Percentiles rank a stretch among this genome's conserved stretches.
Conservation (phyloP, 37 sponge, comb jelly and placozoan species). For the Ianthella basta region DNA sequence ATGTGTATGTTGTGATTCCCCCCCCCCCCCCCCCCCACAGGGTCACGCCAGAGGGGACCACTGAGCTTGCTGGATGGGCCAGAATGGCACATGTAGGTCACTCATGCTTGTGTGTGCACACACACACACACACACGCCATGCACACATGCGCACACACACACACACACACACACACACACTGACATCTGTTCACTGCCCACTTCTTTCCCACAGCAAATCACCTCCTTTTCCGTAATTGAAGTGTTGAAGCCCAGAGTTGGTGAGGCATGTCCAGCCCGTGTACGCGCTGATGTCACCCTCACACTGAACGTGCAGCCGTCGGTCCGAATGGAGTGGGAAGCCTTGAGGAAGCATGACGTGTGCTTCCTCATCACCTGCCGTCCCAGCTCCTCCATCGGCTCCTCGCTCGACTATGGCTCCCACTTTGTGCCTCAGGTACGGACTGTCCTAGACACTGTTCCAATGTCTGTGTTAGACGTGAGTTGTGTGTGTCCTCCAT, state of each 20-base stretch:
- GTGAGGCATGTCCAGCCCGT: slow-evolving; percentile 91
- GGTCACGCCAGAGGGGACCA: slow-evolving; percentile 81
- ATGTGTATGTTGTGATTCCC: no score
- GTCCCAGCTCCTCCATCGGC: slow-evolving; percentile 62
- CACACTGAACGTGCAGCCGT: slow-evolving; percentile 68
- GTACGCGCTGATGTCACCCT: slow-evolving; percentile 92
- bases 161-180: no score
- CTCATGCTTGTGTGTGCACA: no score
- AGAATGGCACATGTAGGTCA: slow-evolving; percentile 85
- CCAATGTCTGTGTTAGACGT: not conserved
- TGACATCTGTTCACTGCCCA: no score
- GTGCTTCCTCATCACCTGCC: slow-evolving; percentile 88
- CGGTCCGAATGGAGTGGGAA: slow-evolving; percentile 89
- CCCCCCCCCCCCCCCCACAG: slow-evolving; percentile 30
- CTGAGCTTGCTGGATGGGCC: slow-evolving; percentile 96
- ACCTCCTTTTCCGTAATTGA: slow-evolving; percentile 35
- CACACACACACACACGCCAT: no score
- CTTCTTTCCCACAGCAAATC: not conserved
- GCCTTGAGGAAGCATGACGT: slow-evolving; percentile 95
- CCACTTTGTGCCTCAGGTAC: slow-evolving; percentile 78
- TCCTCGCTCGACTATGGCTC: slow-evolving; percentile 53
- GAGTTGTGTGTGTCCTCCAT: not conserved
- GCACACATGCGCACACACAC: no score
- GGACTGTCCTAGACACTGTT: not conserved
- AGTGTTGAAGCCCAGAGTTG: slow-evolving; percentile 92